Evolutionary conservation across 2,113 vertebrate species (phyloP).

Genomic region (Thalassarche chlororhynchos): DNA sequence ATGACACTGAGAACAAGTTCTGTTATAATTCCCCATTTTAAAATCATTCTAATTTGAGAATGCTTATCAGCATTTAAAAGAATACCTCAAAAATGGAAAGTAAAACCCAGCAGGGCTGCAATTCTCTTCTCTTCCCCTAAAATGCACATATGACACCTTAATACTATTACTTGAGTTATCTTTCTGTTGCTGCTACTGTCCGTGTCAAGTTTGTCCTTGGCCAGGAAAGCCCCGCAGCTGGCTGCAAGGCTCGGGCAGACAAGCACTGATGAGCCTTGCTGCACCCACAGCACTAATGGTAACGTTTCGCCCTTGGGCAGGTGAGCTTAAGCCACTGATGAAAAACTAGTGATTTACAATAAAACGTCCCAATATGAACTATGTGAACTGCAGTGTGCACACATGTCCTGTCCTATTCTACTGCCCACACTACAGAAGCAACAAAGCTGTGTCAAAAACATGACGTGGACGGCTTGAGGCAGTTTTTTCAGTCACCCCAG

Average conservation of each 20-base stretch:
- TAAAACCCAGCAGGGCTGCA: not conserved
- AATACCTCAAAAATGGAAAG: not conserved
- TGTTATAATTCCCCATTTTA: not conserved
- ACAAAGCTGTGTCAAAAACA: not conserved
- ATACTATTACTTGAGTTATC: too few species aligned
- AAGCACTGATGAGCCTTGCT: not conserved
- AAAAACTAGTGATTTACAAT: not conserved
- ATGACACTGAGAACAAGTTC: not conserved
- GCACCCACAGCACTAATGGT: not conserved
- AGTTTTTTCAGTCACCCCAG: not conserved
- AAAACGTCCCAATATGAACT: not conserved
- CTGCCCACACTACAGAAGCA: not conserved
- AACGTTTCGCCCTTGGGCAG: fast-evolving
- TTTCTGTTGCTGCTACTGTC: not conserved
- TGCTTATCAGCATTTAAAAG: not conserved
- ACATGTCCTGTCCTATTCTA: not conserved
- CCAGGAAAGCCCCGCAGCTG: not conserved
- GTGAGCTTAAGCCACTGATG: not conserved
- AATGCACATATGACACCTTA: not conserved
- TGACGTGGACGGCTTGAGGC: fast-evolving
- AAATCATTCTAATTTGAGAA: not conserved
- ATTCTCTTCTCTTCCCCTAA: not conserved
- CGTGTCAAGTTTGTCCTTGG: fast-evolving
- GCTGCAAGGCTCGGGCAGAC: not conserved
- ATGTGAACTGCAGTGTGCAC: not conserved